Evolutionary conservation across 2,113 vertebrate species (phyloP).

Genomic region (Alexandromys fortis): DNA sequence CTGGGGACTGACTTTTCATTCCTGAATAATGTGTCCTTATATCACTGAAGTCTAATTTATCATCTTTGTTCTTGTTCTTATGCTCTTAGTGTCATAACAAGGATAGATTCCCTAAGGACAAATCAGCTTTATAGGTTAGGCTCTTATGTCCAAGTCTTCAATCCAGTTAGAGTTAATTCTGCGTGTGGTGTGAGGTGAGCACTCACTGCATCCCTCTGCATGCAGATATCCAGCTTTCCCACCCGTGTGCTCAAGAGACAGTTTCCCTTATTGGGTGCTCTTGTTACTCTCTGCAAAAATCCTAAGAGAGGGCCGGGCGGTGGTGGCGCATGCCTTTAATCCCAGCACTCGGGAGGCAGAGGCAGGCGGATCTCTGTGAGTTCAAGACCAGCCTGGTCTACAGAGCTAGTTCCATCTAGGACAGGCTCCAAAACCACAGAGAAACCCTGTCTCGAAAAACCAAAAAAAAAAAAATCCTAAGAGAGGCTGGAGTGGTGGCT

Average conservation of each 20-base stretch:
- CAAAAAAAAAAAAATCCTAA: neutral
- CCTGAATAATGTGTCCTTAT: neutral
- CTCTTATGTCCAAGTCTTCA: neutral
- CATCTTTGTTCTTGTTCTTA: neutral
- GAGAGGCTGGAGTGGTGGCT: neutral
- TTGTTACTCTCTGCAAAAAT: neutral
- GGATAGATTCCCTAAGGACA: neutral
- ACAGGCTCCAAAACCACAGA: no score
- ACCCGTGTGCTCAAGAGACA: neutral
- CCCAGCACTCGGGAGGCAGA: no score
- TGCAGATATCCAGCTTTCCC: neutral
- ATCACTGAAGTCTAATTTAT: neutral
- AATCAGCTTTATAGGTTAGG: neutral
- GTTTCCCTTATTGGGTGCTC: neutral
- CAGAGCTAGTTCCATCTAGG: no score
- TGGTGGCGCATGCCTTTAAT: no score
- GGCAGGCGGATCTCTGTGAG: no score
- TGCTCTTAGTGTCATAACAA: neutral
- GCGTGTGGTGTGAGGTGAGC: neutral
- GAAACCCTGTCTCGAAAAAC: no score
- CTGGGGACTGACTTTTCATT: neutral
- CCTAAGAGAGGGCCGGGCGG: neutral
- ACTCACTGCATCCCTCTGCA: neutral
- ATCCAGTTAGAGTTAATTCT: conserved; percentile 20
- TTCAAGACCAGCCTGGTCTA: no score